These are phyloP conservation scores for Anas acuta DNA, from an alignment of 2,797 vertebrate genomes.

Conservation along the genomic window DNA sequence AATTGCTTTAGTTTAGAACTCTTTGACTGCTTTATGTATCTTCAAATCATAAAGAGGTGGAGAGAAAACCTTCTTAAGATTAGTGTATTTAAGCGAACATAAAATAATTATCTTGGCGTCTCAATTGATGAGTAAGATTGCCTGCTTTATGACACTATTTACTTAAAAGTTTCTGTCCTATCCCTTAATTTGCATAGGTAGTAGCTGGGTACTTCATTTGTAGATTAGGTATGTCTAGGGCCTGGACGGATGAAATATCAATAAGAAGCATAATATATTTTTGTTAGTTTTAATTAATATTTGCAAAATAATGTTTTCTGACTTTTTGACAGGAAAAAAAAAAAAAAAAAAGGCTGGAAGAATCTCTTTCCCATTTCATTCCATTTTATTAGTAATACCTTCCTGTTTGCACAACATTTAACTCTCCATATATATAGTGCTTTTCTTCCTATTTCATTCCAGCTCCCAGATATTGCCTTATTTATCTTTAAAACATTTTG, in stretches of 20 bases:
- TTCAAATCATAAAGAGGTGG: neutral
- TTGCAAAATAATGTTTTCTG: neutral
- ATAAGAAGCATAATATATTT: neutral
- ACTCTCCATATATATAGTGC: neutral
- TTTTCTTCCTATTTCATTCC: neutral
- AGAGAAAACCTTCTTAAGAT: neutral
- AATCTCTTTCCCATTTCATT: neutral
- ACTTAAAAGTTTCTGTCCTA: neutral
- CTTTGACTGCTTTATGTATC: neutral
- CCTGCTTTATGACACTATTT: neutral
- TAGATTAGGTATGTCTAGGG: neutral
- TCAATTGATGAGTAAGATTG: neutral
- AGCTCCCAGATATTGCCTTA: neutral
- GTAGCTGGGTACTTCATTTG: neutral
- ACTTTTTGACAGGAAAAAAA: neutral
- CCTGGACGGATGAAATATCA: neutral
- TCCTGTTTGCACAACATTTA: neutral
- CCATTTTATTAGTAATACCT: neutral
- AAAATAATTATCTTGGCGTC: neutral
- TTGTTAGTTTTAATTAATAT: neutral
- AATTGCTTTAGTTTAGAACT: neutral
- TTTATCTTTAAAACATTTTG: neutral
- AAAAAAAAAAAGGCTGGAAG: neutral
- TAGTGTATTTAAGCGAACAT: neutral
- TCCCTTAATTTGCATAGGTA: neutral